A percentile compares a stretch with the other conserved stretches of the same genome.
Conservation (phyloP, 1,140 invertebrate species). For the Diorhabda elongata region DNA sequence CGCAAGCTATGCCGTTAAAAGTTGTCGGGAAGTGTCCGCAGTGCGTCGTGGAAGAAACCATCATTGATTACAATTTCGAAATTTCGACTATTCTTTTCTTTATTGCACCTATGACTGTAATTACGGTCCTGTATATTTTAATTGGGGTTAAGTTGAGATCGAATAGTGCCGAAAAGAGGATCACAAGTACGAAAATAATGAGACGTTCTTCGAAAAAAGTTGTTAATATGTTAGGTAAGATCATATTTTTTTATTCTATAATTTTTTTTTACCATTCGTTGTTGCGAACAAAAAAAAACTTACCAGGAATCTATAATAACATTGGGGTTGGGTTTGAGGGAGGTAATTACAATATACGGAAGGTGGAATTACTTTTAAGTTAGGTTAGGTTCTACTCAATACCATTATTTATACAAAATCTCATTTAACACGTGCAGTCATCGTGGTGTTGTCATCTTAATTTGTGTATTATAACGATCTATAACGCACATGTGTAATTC, state of each 20-base stretch:
- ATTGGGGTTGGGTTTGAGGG: too few species aligned
- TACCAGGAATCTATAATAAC: too few species aligned
- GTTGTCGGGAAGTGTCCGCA: slow-evolving; percentile 46
- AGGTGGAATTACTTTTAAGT: too few species aligned
- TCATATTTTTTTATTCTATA: neutral
- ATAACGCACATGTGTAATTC: too few species aligned
- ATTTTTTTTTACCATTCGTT: too few species aligned
- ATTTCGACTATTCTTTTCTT: slow-evolving; percentile 83
- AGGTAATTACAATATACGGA: too few species aligned
- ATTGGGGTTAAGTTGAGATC: slow-evolving; percentile 74
- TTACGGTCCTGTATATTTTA: slow-evolving; percentile 77
- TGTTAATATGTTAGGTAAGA: slow-evolving; percentile 57
- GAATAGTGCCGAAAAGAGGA: slow-evolving; percentile 52
- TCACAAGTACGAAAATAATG: slow-evolving; percentile 35
- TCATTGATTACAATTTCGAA: slow-evolving; percentile 72
- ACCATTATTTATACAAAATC: too few species aligned
- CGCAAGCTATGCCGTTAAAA: slow-evolving; percentile 67
- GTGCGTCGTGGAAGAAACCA: slow-evolving; percentile 53
- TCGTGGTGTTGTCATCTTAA: too few species aligned
- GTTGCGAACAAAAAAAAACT: too few species aligned
- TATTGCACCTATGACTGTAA: slow-evolving; percentile 78
- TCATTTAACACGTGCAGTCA: too few species aligned
- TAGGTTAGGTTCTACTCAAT: too few species aligned
- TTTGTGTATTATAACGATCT: too few species aligned
- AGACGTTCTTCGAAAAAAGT: slow-evolving; percentile 54